These are phyloP conservation scores for Forbesichthys agassizii DNA, from an alignment of 2,113 vertebrate genomes.

Conservation along the genomic window DNA sequence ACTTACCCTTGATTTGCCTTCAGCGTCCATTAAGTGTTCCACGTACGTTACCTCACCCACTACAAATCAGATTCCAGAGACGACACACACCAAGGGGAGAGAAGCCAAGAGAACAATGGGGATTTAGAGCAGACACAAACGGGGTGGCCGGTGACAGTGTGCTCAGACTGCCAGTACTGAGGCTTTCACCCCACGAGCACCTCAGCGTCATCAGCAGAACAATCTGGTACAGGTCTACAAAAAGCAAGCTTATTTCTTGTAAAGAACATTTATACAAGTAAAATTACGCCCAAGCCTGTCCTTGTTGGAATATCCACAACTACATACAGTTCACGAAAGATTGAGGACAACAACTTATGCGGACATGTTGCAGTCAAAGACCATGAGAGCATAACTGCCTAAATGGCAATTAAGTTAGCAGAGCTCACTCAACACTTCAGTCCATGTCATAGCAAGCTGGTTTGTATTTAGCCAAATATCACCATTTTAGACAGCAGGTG, in stretches of 20 bases:
- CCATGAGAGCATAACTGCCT: conserved; percentile 42
- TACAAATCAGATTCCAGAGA: conserved; percentile 99
- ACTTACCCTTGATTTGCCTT: conserved; percentile 99
- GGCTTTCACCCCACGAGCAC: conserved; percentile 85
- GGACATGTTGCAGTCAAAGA: conserved; percentile 47
- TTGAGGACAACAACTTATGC: conserved; percentile 57
- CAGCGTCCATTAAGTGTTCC: conserved; percentile 99
- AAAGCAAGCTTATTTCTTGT: conserved; percentile 69
- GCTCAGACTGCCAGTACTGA: conserved; percentile 91
- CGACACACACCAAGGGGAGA: conserved; percentile 99
- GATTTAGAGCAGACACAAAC: conserved; percentile 98
- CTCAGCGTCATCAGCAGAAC: conserved; percentile 77
- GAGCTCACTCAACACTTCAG: conserved; percentile 36
- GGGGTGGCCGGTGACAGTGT: conserved; percentile 88
- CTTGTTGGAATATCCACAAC: conserved; percentile 65
- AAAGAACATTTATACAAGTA: conserved; percentile 9
- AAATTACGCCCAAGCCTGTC: conserved; percentile 73
- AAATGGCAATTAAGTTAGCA: conserved; percentile 44
- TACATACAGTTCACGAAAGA: conserved; percentile 65
- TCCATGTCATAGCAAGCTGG: conserved; percentile 51
- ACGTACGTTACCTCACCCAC: conserved; percentile 99
- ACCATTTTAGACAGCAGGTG: conserved; percentile 44
- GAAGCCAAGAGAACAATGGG: conserved; percentile 99
- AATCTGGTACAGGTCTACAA: conserved; percentile 97
- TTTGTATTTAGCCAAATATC: conserved; percentile 33